These are phyloP conservation scores for Choloepus didactylus DNA, from an alignment of 2,797 vertebrate genomes.

Conservation along the genomic window DNA sequence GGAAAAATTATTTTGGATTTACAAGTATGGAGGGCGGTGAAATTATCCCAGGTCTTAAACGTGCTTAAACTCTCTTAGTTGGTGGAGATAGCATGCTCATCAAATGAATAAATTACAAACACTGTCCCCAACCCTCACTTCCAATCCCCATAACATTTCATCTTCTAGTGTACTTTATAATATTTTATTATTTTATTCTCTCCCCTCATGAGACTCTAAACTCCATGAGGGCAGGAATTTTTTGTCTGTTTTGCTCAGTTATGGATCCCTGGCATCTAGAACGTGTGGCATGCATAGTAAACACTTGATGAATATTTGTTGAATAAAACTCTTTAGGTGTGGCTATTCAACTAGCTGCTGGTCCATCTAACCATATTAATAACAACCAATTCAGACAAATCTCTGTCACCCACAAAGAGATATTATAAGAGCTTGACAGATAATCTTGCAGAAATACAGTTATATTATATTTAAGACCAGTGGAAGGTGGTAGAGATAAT, in stretches of 20 bases:
- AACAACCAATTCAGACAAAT: background rate
- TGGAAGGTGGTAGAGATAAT: background rate
- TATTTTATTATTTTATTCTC: background rate
- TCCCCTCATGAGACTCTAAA: slow-evolving; percentile 10
- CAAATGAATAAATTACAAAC: background rate
- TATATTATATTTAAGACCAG: background rate
- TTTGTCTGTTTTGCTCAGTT: slow-evolving; percentile 1
- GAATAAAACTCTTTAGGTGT: background rate
- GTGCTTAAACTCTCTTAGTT: background rate
- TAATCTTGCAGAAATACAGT: background rate
- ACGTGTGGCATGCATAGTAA: background rate
- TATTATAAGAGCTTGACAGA: background rate
- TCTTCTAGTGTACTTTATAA: background rate
- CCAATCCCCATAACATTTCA: background rate
- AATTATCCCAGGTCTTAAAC: background rate
- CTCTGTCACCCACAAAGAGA: background rate
- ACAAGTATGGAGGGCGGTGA: background rate
- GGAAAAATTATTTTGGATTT: background rate
- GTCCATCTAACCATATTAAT: background rate
- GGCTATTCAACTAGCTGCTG: background rate
- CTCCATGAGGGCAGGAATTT: background rate
- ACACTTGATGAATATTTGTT: background rate
- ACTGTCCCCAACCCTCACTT: background rate
- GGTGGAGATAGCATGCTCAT: background rate
- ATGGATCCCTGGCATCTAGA: background rate